A percentile compares a stretch with the other conserved stretches of the same genome.
phyloP scores from a whole-genome alignment of 2,797 vertebrate species.

The Lutjanus campechanus region DNA sequence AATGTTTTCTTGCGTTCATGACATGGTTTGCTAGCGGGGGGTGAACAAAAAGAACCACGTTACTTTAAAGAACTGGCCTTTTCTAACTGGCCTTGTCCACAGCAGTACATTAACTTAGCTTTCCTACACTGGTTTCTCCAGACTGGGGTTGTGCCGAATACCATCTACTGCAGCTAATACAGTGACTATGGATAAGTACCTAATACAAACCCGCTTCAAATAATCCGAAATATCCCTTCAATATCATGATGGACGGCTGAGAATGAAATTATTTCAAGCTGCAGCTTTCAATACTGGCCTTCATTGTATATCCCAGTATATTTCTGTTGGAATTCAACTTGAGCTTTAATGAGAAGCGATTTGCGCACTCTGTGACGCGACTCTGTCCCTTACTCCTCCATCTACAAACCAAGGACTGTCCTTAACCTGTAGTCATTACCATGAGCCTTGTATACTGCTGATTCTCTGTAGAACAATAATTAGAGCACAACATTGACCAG shows the following conservation, averaged over 20 bases:
- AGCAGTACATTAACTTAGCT: too few relatives aligned
- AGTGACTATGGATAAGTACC: too few relatives aligned
- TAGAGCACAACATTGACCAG: slow-evolving; percentile 65
- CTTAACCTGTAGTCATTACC: slow-evolving; percentile 8
- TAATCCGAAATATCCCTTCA: too few relatives aligned
- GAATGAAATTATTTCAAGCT: slow-evolving; percentile 16
- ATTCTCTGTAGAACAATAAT: slow-evolving; percentile 48
- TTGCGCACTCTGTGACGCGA: slow-evolving; percentile 27
- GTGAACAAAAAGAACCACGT: too few relatives aligned
- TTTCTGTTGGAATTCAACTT: slow-evolving; percentile 27
- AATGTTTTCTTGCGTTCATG: too few relatives aligned
- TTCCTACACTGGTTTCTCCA: too few relatives aligned
- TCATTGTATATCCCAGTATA: neutral
- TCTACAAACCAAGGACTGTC: slow-evolving; percentile 35
- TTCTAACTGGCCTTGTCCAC: too few relatives aligned
- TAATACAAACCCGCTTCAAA: too few relatives aligned
- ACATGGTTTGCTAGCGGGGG: too few relatives aligned
- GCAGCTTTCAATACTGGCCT: slow-evolving; percentile 32
- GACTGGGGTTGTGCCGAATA: too few relatives aligned
- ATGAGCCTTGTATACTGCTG: slow-evolving; percentile 63
- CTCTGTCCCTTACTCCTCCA: slow-evolving; percentile 20
- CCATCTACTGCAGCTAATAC: too few relatives aligned
- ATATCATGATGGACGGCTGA: slow-evolving; percentile 9
- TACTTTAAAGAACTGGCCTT: too few relatives aligned
- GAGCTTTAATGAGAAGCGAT: slow-evolving; percentile 26